phyloP scores from a whole-genome alignment of 2,113 vertebrate genomes.

The Cyanocitta stelleri region DNA sequence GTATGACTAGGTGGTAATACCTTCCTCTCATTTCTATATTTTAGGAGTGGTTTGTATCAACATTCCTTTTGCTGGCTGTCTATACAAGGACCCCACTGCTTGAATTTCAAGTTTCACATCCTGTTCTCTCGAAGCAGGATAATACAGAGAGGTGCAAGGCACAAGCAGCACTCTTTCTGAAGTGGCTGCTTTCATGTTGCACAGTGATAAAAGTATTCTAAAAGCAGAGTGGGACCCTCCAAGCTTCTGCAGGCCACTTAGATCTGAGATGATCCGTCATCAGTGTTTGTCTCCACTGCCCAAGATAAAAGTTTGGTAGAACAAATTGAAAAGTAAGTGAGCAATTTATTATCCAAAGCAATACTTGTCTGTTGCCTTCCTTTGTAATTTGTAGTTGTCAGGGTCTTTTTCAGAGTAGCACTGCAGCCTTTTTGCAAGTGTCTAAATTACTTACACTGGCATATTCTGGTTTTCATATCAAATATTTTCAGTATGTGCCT shows the following conservation, averaged over 20 bases:
- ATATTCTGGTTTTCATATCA: not conserved
- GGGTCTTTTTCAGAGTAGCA: not conserved
- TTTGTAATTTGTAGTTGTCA: conserved; percentile 53
- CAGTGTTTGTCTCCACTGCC: conserved; percentile 31
- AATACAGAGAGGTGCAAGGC: not conserved
- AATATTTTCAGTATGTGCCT: not conserved
- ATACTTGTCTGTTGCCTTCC: not conserved
- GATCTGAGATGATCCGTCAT: conserved; percentile 2
- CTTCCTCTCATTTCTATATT: not conserved
- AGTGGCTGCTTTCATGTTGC: not conserved
- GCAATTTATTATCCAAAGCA: conserved; percentile 17
- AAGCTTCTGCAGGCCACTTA: not conserved
- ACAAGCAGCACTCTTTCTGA: not conserved
- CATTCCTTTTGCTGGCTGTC: not conserved
- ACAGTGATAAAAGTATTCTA: not conserved
- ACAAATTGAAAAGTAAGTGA: conserved; percentile 56
- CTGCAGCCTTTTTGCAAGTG: not conserved
- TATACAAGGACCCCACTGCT: not conserved
- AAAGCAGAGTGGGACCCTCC: not conserved
- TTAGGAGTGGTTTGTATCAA: not conserved
- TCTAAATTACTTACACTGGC: conserved; percentile 16
- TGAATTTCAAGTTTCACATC: not conserved
- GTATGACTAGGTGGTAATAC: not conserved
- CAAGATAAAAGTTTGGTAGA: conserved; percentile 52
- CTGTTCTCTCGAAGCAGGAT: not conserved